phyloP scores from a whole-genome alignment of 2,888 invertebrate species.

The Labia minor region DNA sequence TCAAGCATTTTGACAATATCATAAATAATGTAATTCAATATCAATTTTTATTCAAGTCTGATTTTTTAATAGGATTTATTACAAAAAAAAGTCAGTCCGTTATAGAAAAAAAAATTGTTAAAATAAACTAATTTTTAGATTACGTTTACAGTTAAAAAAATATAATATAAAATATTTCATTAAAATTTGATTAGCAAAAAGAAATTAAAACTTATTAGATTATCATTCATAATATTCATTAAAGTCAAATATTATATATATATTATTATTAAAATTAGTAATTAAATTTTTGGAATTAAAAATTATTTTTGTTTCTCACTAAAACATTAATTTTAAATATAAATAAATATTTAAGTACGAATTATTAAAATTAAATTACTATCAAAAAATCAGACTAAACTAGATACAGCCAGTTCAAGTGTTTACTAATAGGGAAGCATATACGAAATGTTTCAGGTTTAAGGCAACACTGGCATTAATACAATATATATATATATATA shows the following conservation, averaged over 20 bases:
- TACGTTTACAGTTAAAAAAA: no score
- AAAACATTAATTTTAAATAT: background rate
- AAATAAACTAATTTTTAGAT: no score
- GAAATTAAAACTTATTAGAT: no score
- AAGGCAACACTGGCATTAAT: slow-evolving; percentile 24
- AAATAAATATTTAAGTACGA: background rate
- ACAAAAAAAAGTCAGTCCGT: background rate
- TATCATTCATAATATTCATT: no score
- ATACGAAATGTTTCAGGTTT: slow-evolving; percentile 14
- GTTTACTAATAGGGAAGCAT: slow-evolving; percentile 21
- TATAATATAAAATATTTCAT: no score
- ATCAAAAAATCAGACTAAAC: background rate
- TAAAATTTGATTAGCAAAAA: no score
- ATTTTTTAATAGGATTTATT: background rate
- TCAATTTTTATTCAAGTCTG: background rate
- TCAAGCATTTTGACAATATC: no score
- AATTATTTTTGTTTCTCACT: background rate
- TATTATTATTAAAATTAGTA: no score
- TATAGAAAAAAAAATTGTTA: no score
- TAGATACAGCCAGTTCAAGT: background rate
- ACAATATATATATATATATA: slow-evolving; percentile 1
- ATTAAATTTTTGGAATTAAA: no score
- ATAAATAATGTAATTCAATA: no score
- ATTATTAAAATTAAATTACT: background rate
- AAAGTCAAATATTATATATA: no score